These are phyloP conservation scores for Xestobium rufovillosum DNA, from an alignment of 2,888 invertebrate species.

Conservation along the genomic window DNA sequence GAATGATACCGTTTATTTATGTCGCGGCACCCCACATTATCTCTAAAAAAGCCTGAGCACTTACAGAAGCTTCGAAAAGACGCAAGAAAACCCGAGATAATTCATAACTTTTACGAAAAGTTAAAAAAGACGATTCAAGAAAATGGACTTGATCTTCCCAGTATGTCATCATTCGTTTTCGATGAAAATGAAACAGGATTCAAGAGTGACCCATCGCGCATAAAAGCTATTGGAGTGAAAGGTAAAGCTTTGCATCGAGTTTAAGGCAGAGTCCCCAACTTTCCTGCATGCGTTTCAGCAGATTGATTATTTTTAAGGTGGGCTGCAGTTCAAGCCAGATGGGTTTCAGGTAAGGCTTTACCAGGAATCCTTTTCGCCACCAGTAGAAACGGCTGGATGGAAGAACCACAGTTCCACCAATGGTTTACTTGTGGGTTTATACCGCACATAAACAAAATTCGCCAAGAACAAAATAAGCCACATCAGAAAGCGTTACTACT, in stretches of 20 bases:
- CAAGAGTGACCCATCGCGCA: slow-evolving; percentile 16
- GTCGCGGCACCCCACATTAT: not conserved
- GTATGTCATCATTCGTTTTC: slow-evolving; percentile 12
- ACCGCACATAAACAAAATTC: slow-evolving; percentile 3
- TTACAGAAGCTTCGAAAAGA: slow-evolving; percentile 1
- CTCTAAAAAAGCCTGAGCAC: slow-evolving; percentile 3
- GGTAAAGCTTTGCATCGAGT: slow-evolving; percentile 18
- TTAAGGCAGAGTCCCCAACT: slow-evolving; percentile 18
- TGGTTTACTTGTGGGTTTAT: slow-evolving; percentile 8
- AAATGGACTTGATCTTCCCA: not conserved
- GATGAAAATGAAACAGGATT: slow-evolving; percentile 22
- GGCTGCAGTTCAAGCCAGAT: slow-evolving; percentile 15
- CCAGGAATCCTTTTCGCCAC: slow-evolving; percentile 19
- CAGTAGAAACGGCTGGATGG: slow-evolving; percentile 23
- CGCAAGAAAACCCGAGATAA: slow-evolving; percentile 2
- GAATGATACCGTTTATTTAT: slow-evolving; percentile 1
- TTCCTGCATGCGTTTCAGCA: slow-evolving; percentile 21
- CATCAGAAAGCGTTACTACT: slow-evolving; percentile 1
- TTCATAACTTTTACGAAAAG: slow-evolving; percentile 4
- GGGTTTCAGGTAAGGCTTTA: slow-evolving; percentile 8
- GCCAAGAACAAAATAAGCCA: not conserved
- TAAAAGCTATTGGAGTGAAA: slow-evolving; percentile 20
- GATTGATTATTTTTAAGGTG: slow-evolving; percentile 19
- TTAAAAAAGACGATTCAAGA: not conserved
- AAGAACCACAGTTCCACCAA: slow-evolving; percentile 10